Base-by-base conservation (phyloP, 1,140 invertebrate genomes). In the Neoseiulus cucumeris region DNA sequence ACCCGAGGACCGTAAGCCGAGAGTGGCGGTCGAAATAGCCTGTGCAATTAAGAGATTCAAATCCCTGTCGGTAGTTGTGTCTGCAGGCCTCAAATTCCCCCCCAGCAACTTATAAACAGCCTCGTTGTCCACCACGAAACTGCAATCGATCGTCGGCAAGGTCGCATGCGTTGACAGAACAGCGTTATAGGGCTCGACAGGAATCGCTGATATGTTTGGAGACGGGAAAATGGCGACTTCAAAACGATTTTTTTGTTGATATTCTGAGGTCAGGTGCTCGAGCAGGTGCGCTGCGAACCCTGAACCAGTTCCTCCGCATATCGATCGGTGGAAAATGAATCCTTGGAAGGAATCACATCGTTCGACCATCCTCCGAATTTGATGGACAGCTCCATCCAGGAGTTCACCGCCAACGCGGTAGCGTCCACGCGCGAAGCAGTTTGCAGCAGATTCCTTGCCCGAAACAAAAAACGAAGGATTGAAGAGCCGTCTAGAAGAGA, bases 371-470 rank as follows among this genome's bases (percentile, higher is more conserved):
- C 45, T 45, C 20, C 70, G 22, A 17, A 70, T 55, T 28, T 64
- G 42, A 22, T 70, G 64, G 51, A 71, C 30, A 14, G 68, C 45
- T 2, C 45, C 12, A 25, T 70, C 65, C 25, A 69, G 20, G 20
- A 79, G 73, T 64, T 80, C 76, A 59, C 76, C 76, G 42, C 77
- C 77, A 9, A 78, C 71, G 14, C 77, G 77, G 71, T 78, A 78
- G 66, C 77, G 76, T 44, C 70, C 87, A 70, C 88, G 80, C 30
- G 86, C 87, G 70, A 87, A 88, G 78, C 89, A 89, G 76, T 89
- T 89, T 65, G 87, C 87, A 30, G 87, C 87, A 75, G 89, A 87
- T 76, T 91, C 87, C 73, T 82, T 75, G 64, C 75, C 73, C 67
- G 70, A 75, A 33, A 76, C 75, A 44, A 76, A 59, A 67, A 77